Conservation (phyloP, 2,797 vertebrate genomes). For the Erpetoichthys calabaricus region DNA sequence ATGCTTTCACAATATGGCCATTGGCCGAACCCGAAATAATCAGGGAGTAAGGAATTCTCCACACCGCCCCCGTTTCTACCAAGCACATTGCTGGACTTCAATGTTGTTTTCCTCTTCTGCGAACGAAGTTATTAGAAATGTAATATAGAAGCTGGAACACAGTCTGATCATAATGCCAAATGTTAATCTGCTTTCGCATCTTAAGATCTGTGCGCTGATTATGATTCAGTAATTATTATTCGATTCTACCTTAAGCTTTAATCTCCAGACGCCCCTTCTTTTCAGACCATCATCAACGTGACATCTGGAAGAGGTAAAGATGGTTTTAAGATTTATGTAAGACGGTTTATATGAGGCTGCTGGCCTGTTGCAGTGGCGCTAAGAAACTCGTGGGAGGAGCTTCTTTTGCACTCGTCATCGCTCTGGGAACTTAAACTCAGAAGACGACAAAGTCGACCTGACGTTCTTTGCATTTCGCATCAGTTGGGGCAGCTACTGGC, state of each 20-base stretch:
- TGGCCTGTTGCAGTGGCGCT: constrained; percentile 12
- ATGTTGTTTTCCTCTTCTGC: no score
- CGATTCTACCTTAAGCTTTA: constrained; percentile 44
- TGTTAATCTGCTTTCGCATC: constrained; percentile 37
- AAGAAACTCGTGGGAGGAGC: constrained; percentile 36
- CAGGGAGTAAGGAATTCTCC: no score
- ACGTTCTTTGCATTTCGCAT: constrained; percentile 44
- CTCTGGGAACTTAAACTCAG: constrained; percentile 20
- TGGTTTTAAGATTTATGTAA: constrained; percentile 61
- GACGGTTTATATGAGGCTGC: constrained; percentile 39
- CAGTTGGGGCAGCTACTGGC: constrained; percentile 25
- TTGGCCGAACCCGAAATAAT: no score
- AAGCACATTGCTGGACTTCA: no score
- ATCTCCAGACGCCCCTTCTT: constrained; percentile 29
- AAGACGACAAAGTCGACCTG: constrained; percentile 32
- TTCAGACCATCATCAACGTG: constrained; percentile 36
- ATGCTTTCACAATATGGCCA: no score
- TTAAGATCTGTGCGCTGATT: constrained; percentile 34
- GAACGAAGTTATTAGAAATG: no score
- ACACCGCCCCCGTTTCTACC: no score
- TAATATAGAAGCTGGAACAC: neutral
- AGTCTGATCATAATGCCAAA: constrained; percentile 32
- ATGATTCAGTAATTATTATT: constrained; percentile 48
- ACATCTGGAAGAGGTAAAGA: constrained; percentile 55
- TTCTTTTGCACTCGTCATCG: constrained; percentile 10